Conservation (phyloP, 2,888 invertebrate genomes). For the Liodrosophila aerea region DNA sequence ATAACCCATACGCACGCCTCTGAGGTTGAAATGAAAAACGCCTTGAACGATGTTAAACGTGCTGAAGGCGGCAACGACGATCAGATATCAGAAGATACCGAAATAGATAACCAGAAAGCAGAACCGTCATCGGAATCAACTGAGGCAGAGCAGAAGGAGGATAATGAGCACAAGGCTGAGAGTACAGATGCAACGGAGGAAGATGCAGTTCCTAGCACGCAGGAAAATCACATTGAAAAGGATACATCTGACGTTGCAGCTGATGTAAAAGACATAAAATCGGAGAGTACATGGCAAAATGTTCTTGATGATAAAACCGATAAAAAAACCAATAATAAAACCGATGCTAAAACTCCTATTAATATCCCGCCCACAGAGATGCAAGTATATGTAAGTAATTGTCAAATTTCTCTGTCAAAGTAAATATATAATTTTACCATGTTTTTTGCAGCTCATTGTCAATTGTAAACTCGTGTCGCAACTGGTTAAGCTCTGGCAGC, state of each 20-base stretch:
- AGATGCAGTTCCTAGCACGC: not conserved
- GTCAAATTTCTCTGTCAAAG: not conserved
- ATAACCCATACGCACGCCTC: no score
- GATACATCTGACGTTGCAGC: slow-evolving; percentile 8
- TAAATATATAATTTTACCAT: not conserved
- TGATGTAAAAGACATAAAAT: slow-evolving; percentile 12
- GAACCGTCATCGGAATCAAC: not conserved
- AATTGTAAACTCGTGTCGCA: slow-evolving; percentile 91
- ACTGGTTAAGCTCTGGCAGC: slow-evolving; percentile 91
- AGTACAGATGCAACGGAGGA: slow-evolving; percentile 9
- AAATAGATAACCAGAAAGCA: not conserved
- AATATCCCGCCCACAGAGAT: slow-evolving; percentile 82
- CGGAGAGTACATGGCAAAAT: slow-evolving; percentile 17
- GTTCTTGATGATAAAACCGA: slow-evolving; percentile 16
- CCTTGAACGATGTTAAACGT: slow-evolving; percentile 44
- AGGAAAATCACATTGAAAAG: slow-evolving; percentile 44
- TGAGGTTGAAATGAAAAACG: no score
- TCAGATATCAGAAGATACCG: not conserved
- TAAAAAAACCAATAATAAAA: slow-evolving; percentile 33
- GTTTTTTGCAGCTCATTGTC: slow-evolving; percentile 86
- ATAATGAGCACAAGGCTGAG: slow-evolving; percentile 17
- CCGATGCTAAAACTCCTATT: slow-evolving; percentile 35
- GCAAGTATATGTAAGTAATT: slow-evolving; percentile 84
- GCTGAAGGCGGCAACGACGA: slow-evolving; percentile 48
- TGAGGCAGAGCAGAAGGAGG: slow-evolving; percentile 20